A percentile compares a stretch with the other conserved stretches of the same genome.
phyloP scores from a whole-genome alignment of 1,140 invertebrate species.

The Liolophura sinensis region DNA sequence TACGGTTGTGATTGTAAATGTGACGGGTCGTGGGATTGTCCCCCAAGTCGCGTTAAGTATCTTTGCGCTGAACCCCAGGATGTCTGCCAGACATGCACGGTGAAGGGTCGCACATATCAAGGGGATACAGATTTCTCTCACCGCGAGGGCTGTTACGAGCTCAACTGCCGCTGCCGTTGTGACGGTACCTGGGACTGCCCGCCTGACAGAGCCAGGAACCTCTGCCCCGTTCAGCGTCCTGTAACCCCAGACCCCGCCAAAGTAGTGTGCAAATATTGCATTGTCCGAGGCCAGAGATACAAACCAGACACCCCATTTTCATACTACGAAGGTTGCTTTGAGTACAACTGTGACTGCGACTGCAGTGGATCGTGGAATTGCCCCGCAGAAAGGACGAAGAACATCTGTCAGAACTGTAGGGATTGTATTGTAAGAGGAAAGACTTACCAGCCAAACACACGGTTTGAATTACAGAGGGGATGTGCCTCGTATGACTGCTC shows the following conservation, averaged over 20 bases:
- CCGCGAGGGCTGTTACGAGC: conserved; percentile 24
- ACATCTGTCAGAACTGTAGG: conserved; percentile 22
- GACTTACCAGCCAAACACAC: conserved; percentile 18
- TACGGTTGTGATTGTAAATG: conserved; percentile 39
- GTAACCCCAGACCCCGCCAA: not conserved
- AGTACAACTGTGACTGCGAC: conserved; percentile 29
- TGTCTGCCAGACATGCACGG: too few relatives aligned
- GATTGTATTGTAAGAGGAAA: conserved; percentile 20
- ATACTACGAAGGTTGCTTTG: conserved; percentile 15
- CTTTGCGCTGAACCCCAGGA: too few relatives aligned
- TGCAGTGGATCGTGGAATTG: conserved; percentile 29
- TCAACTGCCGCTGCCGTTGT: conserved; percentile 37
- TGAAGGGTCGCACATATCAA: conserved; percentile 14
- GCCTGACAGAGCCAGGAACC: conserved; percentile 21
- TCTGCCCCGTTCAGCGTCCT: conserved; percentile 15
- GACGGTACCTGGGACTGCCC: conserved; percentile 35
- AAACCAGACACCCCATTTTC: conserved; percentile 18
- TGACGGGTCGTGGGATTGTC: conserved; percentile 18
- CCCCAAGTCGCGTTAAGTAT: too few relatives aligned
- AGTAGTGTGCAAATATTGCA: conserved; percentile 15
- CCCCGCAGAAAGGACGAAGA: conserved; percentile 16
- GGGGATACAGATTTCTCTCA: conserved; percentile 14
- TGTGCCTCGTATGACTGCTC: conserved; percentile 29
- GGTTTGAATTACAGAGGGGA: conserved; percentile 6
- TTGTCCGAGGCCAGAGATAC: conserved; percentile 2